These are phyloP conservation scores for Meda fulgida DNA, from an alignment of 2,797 vertebrate genomes.

Conservation along the genomic window DNA sequence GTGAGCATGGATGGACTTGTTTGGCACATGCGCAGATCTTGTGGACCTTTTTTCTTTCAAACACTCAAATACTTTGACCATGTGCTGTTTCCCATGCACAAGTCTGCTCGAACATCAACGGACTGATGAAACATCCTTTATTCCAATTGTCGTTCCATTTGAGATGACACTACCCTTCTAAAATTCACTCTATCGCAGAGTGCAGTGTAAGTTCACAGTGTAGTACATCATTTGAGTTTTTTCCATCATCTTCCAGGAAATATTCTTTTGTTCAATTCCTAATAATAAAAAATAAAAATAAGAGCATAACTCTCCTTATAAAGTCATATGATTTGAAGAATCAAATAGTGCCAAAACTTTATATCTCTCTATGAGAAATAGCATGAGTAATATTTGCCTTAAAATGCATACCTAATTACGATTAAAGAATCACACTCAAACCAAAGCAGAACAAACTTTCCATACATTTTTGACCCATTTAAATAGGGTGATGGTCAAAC, in stretches of 20 bases:
- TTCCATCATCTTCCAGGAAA: no score
- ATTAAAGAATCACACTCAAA: conserved; percentile 14
- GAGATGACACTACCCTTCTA: not conserved
- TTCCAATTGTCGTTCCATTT: not conserved
- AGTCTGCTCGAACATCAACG: not conserved
- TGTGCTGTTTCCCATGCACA: not conserved
- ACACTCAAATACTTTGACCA: not conserved
- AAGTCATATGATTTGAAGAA: not conserved
- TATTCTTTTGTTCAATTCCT: no score
- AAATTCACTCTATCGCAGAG: not conserved
- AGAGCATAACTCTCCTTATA: not conserved
- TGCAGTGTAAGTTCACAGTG: not conserved
- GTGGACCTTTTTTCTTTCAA: not conserved
- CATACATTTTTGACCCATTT: conserved; percentile 37
- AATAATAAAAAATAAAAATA: not conserved
- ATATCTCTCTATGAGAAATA: not conserved
- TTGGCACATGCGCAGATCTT: not conserved
- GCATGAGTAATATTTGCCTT: not conserved
- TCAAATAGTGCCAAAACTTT: not conserved
- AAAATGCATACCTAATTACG: not conserved
- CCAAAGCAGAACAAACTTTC: conserved; percentile 19
- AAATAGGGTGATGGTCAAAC: conserved; percentile 35
- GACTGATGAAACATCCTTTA: not conserved
- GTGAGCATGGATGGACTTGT: not conserved
- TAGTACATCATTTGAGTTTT: no score